Conservation (phyloP, 2,888 invertebrate species). For the Oscheius sp. region DNA sequence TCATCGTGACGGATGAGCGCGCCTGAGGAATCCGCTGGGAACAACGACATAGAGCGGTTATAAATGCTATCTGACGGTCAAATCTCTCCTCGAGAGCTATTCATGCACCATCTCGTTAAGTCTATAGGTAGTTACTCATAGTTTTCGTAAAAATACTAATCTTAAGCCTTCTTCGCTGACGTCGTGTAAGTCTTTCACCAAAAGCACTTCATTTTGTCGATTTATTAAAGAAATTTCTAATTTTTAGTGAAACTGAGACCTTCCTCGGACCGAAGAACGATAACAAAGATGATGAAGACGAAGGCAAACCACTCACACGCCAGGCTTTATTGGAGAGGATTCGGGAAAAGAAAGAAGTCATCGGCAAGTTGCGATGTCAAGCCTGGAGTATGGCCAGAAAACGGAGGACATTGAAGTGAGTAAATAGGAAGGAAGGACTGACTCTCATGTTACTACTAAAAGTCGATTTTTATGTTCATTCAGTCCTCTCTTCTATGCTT, state of each 20-base stretch:
- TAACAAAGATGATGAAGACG: conserved; percentile 64
- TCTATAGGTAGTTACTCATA: too few relatives aligned
- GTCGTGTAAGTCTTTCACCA: conserved; percentile 3
- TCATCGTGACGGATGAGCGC: too few relatives aligned
- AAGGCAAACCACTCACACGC: conserved; percentile 65
- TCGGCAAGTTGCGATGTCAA: conserved; percentile 70
- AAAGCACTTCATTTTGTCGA: not conserved
- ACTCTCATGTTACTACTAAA: too few relatives aligned
- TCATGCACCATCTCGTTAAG: conserved; percentile 23
- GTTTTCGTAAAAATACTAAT: too few relatives aligned
- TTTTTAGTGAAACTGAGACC: conserved; percentile 66
- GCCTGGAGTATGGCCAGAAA: conserved; percentile 72
- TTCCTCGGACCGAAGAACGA: conserved; percentile 53
- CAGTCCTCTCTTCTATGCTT: too few relatives aligned
- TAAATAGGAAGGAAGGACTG: not conserved
- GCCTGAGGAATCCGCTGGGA: conserved; percentile 5
- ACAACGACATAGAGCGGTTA: not conserved
- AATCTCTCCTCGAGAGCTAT: conserved; percentile 17
- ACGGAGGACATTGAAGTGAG: conserved; percentile 67
- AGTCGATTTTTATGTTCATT: too few relatives aligned
- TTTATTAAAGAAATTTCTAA: not conserved
- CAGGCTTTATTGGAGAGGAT: conserved; percentile 70
- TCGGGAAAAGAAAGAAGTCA: conserved; percentile 72
- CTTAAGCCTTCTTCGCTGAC: conserved; percentile 24
- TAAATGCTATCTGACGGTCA: conserved; percentile 23